These are phyloP conservation scores for Mythimna impura DNA, from an alignment of 2,888 invertebrate genomes.

Conservation along the genomic window DNA sequence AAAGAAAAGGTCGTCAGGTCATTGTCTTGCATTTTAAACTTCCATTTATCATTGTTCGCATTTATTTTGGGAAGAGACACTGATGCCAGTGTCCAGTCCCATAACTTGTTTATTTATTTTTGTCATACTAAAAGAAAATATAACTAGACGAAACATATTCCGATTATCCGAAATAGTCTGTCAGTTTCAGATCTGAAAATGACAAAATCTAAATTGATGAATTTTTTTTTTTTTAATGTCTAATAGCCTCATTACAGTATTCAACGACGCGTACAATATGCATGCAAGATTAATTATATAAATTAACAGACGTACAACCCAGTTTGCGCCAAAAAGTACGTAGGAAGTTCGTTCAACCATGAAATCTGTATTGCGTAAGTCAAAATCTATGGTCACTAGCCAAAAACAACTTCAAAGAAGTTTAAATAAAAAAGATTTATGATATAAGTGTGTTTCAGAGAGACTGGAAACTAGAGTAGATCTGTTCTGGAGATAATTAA, in stretches of 20 bases:
- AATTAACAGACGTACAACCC: slow-evolving; percentile 41
- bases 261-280: slow-evolving; percentile 36
- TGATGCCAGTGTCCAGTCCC: not conserved
- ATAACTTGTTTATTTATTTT: not conserved
- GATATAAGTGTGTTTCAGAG: slow-evolving; percentile 22
- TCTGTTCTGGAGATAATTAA: slow-evolving; percentile 34
- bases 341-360: slow-evolving; percentile 63
- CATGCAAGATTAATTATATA: slow-evolving; percentile 32
- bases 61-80: not conserved
- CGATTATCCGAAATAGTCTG: no score
- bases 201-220: no score
- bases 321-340: slow-evolving; percentile 43
- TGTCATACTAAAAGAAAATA: not conserved
- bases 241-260: slow-evolving; percentile 30
- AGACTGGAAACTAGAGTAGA: slow-evolving; percentile 38
- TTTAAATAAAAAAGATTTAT: slow-evolving; percentile 28
- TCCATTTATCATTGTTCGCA: not conserved
- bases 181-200: no score
- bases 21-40: slow-evolving; percentile 3
- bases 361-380: slow-evolving; percentile 56
- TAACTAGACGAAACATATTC: no score
- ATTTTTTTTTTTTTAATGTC: not conserved
- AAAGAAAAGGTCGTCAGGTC: slow-evolving; percentile 8
- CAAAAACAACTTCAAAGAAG: slow-evolving; percentile 38
- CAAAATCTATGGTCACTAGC: slow-evolving; percentile 32